A percentile compares a stretch with the other conserved stretches of the same genome.
Evolutionary conservation across 2,888 invertebrate genomes (phyloP).

Genomic region (Cataglyphis altisquamis): DNA sequence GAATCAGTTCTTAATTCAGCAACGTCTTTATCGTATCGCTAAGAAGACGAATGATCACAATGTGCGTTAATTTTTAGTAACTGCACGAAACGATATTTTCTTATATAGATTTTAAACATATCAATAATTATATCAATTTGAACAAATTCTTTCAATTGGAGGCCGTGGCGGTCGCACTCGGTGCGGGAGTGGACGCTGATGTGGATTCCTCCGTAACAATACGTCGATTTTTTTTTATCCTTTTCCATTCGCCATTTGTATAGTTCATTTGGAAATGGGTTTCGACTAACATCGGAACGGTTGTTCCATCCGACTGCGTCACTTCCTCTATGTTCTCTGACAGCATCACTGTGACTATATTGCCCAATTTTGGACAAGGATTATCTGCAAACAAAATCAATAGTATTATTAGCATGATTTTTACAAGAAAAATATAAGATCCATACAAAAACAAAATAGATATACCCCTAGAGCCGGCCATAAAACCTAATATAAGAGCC

Average conservation of each 20-base stretch:
- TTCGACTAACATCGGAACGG: constrained; percentile 93
- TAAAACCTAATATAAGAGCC: constrained; percentile 98
- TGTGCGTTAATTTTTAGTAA: constrained; percentile 37
- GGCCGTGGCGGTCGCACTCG: constrained; percentile 79
- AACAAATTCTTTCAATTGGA: constrained; percentile 76
- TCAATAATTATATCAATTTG: constrained; percentile 4
- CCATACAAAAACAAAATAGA: constrained; percentile 11
- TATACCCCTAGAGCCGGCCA: constrained; percentile 98
- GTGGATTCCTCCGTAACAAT: constrained; percentile 87
- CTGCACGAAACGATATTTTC: not conserved
- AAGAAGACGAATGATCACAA: constrained; percentile 51
- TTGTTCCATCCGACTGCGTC: constrained; percentile 94
- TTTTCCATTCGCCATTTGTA: constrained; percentile 98
- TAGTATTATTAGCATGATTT: not conserved
- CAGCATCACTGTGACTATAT: constrained; percentile 97
- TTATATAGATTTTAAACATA: constrained; percentile 38
- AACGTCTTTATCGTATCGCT: constrained; percentile 42
- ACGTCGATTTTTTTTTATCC: constrained; percentile 95
- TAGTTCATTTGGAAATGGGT: constrained; percentile 99
- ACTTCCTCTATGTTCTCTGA: constrained; percentile 97
- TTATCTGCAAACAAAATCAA: constrained; percentile 89
- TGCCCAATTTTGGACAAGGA: constrained; percentile 98
- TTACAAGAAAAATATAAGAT: not conserved
- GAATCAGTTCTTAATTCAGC: constrained; percentile 18
- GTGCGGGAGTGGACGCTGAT: constrained; percentile 73